Evolutionary conservation across 2,888 invertebrate genomes (phyloP), one percentile per base, ranked within the genome.

Genomic region (Drosophila austrosaltans): DNA sequence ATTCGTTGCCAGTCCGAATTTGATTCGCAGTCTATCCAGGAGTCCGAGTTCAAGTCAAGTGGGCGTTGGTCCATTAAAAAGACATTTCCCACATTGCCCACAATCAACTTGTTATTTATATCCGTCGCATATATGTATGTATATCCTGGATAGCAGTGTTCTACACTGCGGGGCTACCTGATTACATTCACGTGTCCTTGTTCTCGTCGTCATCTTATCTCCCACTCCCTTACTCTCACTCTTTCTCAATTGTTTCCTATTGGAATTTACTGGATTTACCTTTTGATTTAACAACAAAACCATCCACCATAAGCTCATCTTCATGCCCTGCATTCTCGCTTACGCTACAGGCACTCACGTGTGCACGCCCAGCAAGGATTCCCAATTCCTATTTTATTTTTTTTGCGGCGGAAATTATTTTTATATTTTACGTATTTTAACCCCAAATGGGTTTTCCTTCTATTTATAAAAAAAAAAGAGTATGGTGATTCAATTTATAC

Each of bases 141-240:
- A 16, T 10, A 39, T 16, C 62, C 22, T 56, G 7, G 4, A 7
- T 40, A 61, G 16, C 58, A 16, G 16, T 42, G 32, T 39, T 57
- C 66, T 48, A 61, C 69, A 22, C 62, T 44, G 73, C 85, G 84
- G 80, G 79, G 74, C 66, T 66, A 73, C 76, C 85, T 86, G 89
- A 89, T 89, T 89, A 84, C 78, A 89, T 90, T 89, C 89, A 89
- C 89, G 89, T 90, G 89, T 82, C 86, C 57, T 44, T 71, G 10
- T 48, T 1, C 22, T 25, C 75, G 66, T 65, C 61, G 75, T 36
- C 58, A 53, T 32, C 60, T 36, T 36, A 36, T 36, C 25, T 7
- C 48, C 12, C 48, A 12, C 12, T 30, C 3, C 8, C 48, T 20
- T 20, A 8, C 48, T 22, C 8, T 22, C 22, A 22, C 22, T 48